Evolutionary conservation across 2,888 invertebrate genomes (phyloP), one percentile per base, ranked within the genome.

Genomic region (Incurvaria masculella): DNA sequence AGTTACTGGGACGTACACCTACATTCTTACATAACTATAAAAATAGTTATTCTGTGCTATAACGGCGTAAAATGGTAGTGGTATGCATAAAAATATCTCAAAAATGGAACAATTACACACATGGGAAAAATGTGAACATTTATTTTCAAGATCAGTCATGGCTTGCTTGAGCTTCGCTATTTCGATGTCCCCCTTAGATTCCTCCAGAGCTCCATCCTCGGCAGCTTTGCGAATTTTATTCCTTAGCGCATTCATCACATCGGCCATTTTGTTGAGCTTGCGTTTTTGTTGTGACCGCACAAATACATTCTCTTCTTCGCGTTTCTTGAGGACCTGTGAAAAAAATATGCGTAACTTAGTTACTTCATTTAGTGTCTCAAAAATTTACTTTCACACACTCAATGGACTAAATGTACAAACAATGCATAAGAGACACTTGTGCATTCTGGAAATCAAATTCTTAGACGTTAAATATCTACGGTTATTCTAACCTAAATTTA

Each of bases 251-350:
- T 86, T 87, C 1, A 90, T 82, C 0, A 81, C 65, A 61, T 93
- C 92, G 44, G 89, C 85, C 57, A 91, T 79, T 70, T 88, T 89
- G 55, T 88, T 89, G 4, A 91, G 78, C 55, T 86, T 81, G 8
- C 89, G 80, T 59, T 90, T 91, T 59, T 91, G 91, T 56, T 90
- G 87, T 44, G 87, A 88, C 59, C 87, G 84, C 5, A 92, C 86
- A 40, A 89, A 84, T 0, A 87, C 78, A 63, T 91, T 92, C 67
- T 96, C 95, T 55, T 93, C 92, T 65, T 94, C 94, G 2, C 94
- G 81, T 61, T 89, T 90, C 68, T 89, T 91, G 42, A 96, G 66
- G 8, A 94, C 84, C 79, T 79, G 42, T 3, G 54, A 57, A n/a
- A n/a, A n/a, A n/a, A n/a, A n/a, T n/a, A n/a, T n/a, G n/a, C n/a